phyloP scores from a whole-genome alignment of 2,797 vertebrate genomes.

The Pogonophryne albipinna region DNA sequence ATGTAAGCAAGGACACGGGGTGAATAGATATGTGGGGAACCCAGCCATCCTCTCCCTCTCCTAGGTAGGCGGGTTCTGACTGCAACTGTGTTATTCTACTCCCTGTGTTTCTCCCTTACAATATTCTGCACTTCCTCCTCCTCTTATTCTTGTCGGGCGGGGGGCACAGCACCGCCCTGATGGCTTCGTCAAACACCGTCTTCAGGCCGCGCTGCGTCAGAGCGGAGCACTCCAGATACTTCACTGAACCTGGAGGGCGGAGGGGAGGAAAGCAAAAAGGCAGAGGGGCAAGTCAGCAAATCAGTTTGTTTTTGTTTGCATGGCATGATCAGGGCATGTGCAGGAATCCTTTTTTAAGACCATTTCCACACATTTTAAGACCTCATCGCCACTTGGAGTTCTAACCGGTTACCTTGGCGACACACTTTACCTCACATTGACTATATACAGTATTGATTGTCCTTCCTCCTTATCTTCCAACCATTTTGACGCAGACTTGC shows the following conservation, averaged over 20 bases:
- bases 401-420: no score
- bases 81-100: constrained; percentile 63
- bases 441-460: no score
- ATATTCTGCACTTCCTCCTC: constrained; percentile 91
- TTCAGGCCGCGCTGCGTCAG: constrained; percentile 97
- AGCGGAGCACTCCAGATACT: constrained; percentile 97
- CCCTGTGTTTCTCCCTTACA: constrained; percentile 81
- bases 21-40: constrained; percentile 51
- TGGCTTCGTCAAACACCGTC: constrained; percentile 98
- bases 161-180: constrained; percentile 94
- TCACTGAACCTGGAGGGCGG: constrained; percentile 89
- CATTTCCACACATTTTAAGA: no score
- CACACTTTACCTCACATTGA: no score
- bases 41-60: constrained; percentile 33
- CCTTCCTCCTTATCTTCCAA: no score
- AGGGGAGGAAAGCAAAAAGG: neutral
- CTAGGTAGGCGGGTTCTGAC: constrained; percentile 81
- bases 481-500: no score
- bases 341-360: no score
- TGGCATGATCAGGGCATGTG: neutral
- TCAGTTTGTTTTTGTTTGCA: neutral
- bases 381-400: no score
- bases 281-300: neutral
- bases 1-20: constrained; percentile 63
- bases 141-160: constrained; percentile 94